Evolutionary conservation across 2,888 invertebrate species (phyloP).

Genomic region (Schizaphis graminum): DNA sequence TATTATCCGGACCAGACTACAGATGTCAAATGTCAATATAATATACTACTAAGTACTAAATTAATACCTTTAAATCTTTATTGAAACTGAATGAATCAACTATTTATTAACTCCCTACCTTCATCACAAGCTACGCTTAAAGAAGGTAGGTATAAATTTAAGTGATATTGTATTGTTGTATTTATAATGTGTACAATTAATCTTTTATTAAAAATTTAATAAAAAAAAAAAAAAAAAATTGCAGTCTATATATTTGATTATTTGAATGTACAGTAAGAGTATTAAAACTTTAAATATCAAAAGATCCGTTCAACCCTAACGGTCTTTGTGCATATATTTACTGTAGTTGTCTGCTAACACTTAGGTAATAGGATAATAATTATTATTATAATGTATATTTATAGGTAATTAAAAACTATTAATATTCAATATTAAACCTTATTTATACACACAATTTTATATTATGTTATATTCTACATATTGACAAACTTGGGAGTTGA

Average conservation of each 20-base stretch:
- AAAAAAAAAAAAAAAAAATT: no score
- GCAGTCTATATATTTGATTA: not conserved
- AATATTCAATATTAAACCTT: not conserved
- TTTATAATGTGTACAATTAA: no score
- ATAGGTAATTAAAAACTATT: not conserved
- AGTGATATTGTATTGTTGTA: no score
- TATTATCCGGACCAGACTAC: not conserved
- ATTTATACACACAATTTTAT: not conserved
- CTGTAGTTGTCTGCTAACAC: not conserved
- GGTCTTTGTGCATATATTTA: not conserved
- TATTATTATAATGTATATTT: not conserved
- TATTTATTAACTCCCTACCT: no score
- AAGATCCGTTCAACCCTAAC: not conserved
- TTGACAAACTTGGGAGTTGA: not conserved
- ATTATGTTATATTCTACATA: not conserved
- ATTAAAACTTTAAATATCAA: not conserved
- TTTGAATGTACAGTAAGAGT: not conserved
- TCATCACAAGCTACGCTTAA: no score
- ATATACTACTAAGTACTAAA: not conserved
- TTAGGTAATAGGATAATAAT: not conserved
- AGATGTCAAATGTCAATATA: not conserved
- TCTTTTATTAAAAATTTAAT: no score
- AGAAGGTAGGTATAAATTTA: no score
- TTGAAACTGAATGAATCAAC: not conserved
- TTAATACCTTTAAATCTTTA: not conserved